Conservation (phyloP, 2,888 invertebrate species). For the Drosophila paracracens region DNA sequence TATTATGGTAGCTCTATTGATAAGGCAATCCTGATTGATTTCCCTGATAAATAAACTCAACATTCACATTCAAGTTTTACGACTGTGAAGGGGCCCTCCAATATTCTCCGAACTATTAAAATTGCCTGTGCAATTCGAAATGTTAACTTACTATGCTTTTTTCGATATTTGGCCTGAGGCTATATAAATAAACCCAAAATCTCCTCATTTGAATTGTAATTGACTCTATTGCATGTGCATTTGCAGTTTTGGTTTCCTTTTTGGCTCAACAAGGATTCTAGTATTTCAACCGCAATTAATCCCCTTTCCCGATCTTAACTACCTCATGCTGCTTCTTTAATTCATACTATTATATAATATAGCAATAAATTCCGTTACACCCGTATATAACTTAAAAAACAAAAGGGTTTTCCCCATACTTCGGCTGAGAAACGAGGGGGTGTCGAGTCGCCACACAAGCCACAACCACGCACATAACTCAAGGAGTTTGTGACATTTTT, state of each 20-base stretch:
- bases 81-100: too few species aligned
- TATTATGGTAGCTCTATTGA: not conserved
- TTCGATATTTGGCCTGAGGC: not conserved
- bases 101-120: not conserved
- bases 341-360: conserved; percentile 68
- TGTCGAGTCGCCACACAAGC: conserved; percentile 63
- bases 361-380: conserved; percentile 69
- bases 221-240: conserved; percentile 26
- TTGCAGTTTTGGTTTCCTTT: not conserved
- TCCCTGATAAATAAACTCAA: not conserved
- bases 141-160: not conserved
- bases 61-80: not conserved
- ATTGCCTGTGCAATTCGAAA: not conserved
- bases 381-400: conserved; percentile 75
- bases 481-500: conserved; percentile 80
- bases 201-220: conserved; percentile 27
- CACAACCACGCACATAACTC: conserved; percentile 74
- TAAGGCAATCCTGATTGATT: not conserved
- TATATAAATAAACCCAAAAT: conserved; percentile 13
- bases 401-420: conserved; percentile 67
- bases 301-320: conserved; percentile 10
- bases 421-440: conserved; percentile 14
- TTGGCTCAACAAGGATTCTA: not conserved
- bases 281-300: conserved; percentile 16
- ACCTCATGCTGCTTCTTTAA: conserved; percentile 5